phyloP scores from a whole-genome alignment of 2,888 invertebrate species.

The Epinotia ramella region DNA sequence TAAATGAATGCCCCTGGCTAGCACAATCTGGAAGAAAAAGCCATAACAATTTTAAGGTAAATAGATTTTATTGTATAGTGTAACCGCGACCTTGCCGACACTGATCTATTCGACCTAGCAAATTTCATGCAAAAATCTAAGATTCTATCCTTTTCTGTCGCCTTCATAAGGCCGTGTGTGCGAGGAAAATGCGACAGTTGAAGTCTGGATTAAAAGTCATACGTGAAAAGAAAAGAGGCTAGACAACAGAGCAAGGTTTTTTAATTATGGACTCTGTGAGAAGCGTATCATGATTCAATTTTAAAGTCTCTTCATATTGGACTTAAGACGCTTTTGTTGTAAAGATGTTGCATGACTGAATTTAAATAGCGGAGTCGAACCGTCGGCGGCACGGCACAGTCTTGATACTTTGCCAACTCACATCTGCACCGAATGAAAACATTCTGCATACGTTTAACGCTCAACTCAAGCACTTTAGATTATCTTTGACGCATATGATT shows the following conservation, averaged over 20 bases:
- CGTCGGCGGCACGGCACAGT: conserved; percentile 33
- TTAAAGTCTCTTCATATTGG: neutral
- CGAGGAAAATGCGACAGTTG: conserved; percentile 17
- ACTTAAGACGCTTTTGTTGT: conserved; percentile 1
- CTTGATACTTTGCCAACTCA: conserved; percentile 44
- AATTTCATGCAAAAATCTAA: conserved; percentile 4
- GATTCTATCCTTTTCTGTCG: conserved; percentile 19
- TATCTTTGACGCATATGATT: conserved; percentile 36
- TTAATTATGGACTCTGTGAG: neutral
- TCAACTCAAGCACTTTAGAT: conserved; percentile 41
- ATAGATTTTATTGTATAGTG: conserved; percentile 59
- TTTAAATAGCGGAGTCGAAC: conserved; percentile 20
- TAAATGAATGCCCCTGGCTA: too few species aligned
- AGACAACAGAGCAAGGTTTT: neutral
- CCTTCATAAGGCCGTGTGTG: neutral
- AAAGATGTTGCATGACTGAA: conserved; percentile 19
- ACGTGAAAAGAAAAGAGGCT: neutral
- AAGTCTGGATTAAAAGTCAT: conserved; percentile 24
- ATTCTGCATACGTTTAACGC: conserved; percentile 46
- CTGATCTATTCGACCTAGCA: conserved; percentile 42
- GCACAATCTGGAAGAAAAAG: conserved; percentile 19
- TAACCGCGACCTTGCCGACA: conserved; percentile 69
- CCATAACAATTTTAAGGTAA: conserved; percentile 48
- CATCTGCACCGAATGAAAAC: conserved; percentile 49
- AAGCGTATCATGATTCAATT: neutral